phyloP scores from a whole-genome alignment of 2,888 invertebrate genomes.

The Epinotia bilunana region DNA sequence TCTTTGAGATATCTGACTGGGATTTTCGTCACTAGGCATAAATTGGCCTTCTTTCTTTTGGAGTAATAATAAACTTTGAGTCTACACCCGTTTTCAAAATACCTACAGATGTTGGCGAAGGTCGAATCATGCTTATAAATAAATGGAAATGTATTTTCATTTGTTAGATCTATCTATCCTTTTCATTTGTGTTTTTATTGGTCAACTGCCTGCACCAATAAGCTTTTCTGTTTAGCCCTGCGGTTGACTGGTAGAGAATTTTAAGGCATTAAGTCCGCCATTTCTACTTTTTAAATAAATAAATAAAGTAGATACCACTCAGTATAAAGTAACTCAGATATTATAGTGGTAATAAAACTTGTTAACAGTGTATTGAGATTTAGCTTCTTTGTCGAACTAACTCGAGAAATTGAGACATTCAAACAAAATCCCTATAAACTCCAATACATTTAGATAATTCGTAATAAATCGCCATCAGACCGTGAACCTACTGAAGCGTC shows the following conservation, averaged over 20 bases:
- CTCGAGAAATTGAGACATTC: not conserved
- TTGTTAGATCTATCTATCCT: too few relatives aligned
- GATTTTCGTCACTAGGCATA: too few relatives aligned
- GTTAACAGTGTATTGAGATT: not conserved
- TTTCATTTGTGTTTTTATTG: too few relatives aligned
- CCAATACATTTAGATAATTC: slow-evolving; percentile 14
- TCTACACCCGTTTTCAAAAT: too few relatives aligned
- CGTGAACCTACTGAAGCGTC: slow-evolving; percentile 19
- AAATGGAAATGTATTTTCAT: too few relatives aligned
- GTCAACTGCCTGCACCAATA: too few relatives aligned
- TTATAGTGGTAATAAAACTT: not conserved
- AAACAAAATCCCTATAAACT: slow-evolving; percentile 10
- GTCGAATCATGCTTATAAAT: not conserved
- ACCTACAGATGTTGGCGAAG: not conserved
- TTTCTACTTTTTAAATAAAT: not conserved
- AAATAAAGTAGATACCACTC: not conserved
- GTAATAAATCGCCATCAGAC: slow-evolving; percentile 13
- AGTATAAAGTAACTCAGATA: not conserved
- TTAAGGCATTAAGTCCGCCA: too few relatives aligned
- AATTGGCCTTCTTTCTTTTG: too few relatives aligned
- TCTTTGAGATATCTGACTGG: too few relatives aligned
- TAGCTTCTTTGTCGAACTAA: not conserved
- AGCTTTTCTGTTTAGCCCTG: too few relatives aligned
- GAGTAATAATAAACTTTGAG: too few relatives aligned
- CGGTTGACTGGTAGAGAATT: too few relatives aligned